A percentile compares a stretch with the other conserved stretches of the same genome.
Evolutionary conservation across 1,140 invertebrate genomes (phyloP).

Genomic region (Adelges cooleyi): DNA sequence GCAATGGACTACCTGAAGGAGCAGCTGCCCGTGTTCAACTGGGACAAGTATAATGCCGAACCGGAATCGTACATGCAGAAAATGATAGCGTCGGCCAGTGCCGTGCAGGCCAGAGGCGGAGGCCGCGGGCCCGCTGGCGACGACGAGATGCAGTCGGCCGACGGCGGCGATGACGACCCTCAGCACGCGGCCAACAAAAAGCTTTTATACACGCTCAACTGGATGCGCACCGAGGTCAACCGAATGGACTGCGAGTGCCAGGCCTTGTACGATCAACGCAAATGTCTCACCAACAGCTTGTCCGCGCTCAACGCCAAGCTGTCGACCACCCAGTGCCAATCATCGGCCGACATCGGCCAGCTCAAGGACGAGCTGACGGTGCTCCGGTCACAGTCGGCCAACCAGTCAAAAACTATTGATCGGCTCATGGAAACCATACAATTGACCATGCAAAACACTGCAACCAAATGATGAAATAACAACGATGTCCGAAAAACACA

Average conservation of each 20-base stretch:
- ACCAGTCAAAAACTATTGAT: background rate
- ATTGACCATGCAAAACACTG: background rate
- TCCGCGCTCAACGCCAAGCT: background rate
- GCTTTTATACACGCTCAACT: background rate
- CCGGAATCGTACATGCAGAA: background rate
- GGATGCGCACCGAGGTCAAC: background rate
- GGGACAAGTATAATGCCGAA: background rate
- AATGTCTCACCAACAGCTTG: background rate
- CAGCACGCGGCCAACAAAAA: background rate
- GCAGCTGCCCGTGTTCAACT: background rate
- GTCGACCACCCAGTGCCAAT: background rate
- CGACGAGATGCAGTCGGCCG: background rate
- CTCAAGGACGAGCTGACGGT: background rate
- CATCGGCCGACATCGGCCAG: background rate
- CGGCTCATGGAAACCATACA: constrained; percentile 9
- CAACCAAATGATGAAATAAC: too few species aligned
- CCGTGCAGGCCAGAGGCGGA: background rate
- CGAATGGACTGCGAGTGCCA: background rate
- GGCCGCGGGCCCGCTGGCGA: background rate
- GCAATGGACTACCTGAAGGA: background rate
- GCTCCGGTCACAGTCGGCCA: background rate
- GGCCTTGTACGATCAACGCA: background rate
- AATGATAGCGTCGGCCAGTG: background rate
- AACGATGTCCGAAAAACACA: too few species aligned
- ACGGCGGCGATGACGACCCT: background rate